Evolutionary conservation across 2,888 invertebrate species (phyloP), one percentile per base, ranked within the genome.

Genomic region (Platycheirus albimanus): DNA sequence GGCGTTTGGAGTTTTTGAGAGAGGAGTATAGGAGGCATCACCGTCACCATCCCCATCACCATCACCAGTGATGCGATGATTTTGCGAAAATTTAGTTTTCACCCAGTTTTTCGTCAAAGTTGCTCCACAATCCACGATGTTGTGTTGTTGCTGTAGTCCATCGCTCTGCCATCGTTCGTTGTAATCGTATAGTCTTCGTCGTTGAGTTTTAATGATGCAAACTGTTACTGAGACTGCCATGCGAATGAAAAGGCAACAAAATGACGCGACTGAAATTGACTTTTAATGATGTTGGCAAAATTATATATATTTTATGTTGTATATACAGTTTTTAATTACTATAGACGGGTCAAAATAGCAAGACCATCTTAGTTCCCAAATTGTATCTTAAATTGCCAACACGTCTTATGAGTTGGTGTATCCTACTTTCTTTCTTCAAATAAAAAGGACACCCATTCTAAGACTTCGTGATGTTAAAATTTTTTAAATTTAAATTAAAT

Each of bases 131-230:
- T 67, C 77, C 51, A 38, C 28, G 36, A 17, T 30, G 54, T 33
- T 47, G 54, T 56, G n/a, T n/a, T n/a, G n/a, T n/a, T n/a, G n/a
- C n/a, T n/a, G n/a, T n/a, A n/a, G n/a, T n/a, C n/a, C n/a, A n/a
- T n/a, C n/a, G n/a, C 33, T 15, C 15, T 10, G 13, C 58, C 45
- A 20, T 67, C n/a, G 47, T 20, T n/a, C 24, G 11, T 61, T 45
- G 41, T 66, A 54, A 67, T 61, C 28, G 19, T 33, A 15, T 52
- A 56, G 24, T 71, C 54, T 52, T 71, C 61, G 11, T 49, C 33
- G 58, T 47, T 54, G 66, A 56, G 74, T 77, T 81, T 81, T 81
- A 81, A 81, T 81, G 81, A 81, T 81, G 66, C 77, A 71, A 81
- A 71, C 69, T 51, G 52, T 47, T 52, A 71, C 38, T 70, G 30